A percentile compares a stretch with the other conserved stretches of the same genome.
These are phyloP conservation scores for Heliconius himera DNA, from an alignment of 1,140 invertebrate species.

Conservation along the genomic window DNA sequence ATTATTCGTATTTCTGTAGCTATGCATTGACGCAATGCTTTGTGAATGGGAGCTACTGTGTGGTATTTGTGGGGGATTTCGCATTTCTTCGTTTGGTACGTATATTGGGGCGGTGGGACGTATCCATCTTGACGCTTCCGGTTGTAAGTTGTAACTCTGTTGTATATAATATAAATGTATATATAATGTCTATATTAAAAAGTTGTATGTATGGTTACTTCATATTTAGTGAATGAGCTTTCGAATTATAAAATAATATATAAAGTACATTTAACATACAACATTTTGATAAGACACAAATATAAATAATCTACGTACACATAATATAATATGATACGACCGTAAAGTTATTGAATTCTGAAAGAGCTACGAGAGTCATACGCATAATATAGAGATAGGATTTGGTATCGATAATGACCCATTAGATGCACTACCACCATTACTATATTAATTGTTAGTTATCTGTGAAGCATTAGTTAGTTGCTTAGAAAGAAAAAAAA, in stretches of 20 bases:
- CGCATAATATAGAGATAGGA: conserved; percentile 77
- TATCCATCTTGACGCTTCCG: conserved; percentile 68
- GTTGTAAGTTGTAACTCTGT: conserved; percentile 79
- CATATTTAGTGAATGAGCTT: not conserved
- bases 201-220: not conserved
- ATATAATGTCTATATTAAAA: not conserved
- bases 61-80: conserved; percentile 69
- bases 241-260: not conserved
- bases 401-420: conserved; percentile 45
- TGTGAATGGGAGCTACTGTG: conserved; percentile 74
- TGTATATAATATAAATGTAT: conserved; percentile 37
- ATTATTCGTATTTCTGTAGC: conserved; percentile 71
- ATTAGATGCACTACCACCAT: conserved; percentile 69
- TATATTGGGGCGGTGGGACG: conserved; percentile 74
- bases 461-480: conserved; percentile 63
- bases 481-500: conserved; percentile 50
- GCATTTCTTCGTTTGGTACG: conserved; percentile 70
- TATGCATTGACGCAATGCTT: conserved; percentile 78
- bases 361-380: conserved; percentile 48
- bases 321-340: conserved; percentile 40
- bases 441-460: conserved; percentile 64
- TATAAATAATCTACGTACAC: conserved; percentile 51
- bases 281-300: not conserved
- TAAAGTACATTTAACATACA: not conserved
- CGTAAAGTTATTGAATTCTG: conserved; percentile 5